A percentile compares a stretch with the other conserved stretches of the same genome.
Evolutionary conservation across 1,140 invertebrate genomes (phyloP).

Genomic region (Octopus bimaculoides): DNA sequence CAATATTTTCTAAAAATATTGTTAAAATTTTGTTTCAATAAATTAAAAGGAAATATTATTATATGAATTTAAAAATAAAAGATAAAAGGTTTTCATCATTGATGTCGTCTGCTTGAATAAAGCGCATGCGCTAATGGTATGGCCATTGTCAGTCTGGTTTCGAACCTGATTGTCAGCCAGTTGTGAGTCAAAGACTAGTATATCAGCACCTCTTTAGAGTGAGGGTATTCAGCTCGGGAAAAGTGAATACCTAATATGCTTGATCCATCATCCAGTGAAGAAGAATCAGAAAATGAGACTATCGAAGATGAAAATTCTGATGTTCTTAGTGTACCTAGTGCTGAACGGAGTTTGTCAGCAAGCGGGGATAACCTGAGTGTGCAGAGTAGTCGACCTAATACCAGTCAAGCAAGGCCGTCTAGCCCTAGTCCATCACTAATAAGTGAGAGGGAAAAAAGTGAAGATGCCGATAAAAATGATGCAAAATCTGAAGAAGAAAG

Average conservation of each 20-base stretch:
- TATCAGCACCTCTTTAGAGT: constrained; percentile 1
- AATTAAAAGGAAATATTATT: no score
- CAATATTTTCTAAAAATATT: no score
- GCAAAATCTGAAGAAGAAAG: constrained; percentile 56
- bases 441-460: constrained; percentile 67
- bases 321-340: constrained; percentile 51
- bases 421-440: constrained; percentile 80
- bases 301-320: constrained; percentile 59
- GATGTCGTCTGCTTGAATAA: constrained; percentile 28
- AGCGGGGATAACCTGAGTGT: constrained; percentile 59
- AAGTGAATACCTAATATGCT: constrained; percentile 51
- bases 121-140: constrained; percentile 30
- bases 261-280: constrained; percentile 62
- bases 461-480: constrained; percentile 51
- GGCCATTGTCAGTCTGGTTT: not conserved
- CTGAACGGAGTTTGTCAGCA: constrained; percentile 54
- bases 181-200: not conserved
- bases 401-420: constrained; percentile 66
- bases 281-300: constrained; percentile 53
- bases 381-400: constrained; percentile 57
- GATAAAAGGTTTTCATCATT: constrained; percentile 6
- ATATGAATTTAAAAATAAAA: no score
- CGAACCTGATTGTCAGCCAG: not conserved
- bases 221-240: constrained; percentile 2
- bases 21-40: no score